Percentiles rank a stretch among this genome's conserved stretches.
phyloP scores from a whole-genome alignment of 92 coral and sea anemone genomes.

The Ricordea florida region DNA sequence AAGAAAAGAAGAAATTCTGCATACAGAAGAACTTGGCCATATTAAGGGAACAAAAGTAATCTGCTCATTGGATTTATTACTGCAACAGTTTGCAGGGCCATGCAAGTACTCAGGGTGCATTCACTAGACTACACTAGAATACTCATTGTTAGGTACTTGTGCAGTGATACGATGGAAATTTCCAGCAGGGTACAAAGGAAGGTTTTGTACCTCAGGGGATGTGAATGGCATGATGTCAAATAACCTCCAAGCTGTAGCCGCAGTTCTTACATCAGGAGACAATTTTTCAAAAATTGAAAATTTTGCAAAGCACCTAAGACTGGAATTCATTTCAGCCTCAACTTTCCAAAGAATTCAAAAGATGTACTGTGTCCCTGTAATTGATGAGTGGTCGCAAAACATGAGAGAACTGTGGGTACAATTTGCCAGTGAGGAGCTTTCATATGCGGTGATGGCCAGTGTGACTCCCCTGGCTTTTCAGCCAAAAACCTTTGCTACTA shows the following conservation, averaged over 20 bases:
- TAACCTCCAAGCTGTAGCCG: conserved; percentile 16
- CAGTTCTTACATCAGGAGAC: conserved; percentile 16
- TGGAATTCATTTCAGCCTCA: conserved; percentile 27
- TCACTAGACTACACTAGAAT: background rate
- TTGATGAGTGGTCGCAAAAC: conserved; percentile 8
- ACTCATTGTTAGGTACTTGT: conserved; percentile 14
- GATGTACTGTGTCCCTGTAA: conserved; percentile 7
- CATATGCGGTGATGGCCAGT: conserved; percentile 66
- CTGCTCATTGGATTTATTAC: conserved; percentile 29
- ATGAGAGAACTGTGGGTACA: background rate
- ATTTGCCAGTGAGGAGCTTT: background rate
- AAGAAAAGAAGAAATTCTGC: conserved; percentile 3
- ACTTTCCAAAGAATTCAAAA: conserved; percentile 29
- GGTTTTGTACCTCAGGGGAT: conserved; percentile 32
- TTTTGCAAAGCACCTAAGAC: conserved; percentile 9
- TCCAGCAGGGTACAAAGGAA: conserved; percentile 25
- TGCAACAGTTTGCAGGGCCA: conserved; percentile 12
- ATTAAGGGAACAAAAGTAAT: conserved; percentile 36
- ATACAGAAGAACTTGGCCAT: conserved; percentile 38
- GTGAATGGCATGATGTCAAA: background rate
- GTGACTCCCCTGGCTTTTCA: conserved; percentile 59
- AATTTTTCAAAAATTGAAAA: conserved; percentile 23
- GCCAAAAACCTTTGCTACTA: conserved; percentile 33
- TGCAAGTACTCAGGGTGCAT: conserved; percentile 45
- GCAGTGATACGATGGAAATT: conserved; percentile 29